These are phyloP conservation scores for Leiothrix lutea DNA, from an alignment of 2,113 vertebrate genomes.

Conservation along the genomic window DNA sequence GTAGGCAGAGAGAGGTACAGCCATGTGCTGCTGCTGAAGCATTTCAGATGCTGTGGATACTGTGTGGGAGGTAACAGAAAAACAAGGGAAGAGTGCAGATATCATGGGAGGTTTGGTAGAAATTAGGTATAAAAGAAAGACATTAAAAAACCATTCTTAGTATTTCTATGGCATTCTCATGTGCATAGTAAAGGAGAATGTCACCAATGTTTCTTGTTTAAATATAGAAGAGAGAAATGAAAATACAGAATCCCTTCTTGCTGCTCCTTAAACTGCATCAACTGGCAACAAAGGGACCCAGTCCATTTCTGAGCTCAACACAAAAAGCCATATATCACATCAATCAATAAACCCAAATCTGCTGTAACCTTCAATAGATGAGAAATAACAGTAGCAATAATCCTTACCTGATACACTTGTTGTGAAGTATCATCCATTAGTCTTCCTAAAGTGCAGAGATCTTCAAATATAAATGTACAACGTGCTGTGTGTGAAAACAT, in stretches of 20 bases:
- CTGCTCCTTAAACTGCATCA: neutral
- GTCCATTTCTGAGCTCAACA: neutral
- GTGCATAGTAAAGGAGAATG: neutral
- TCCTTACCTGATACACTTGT: neutral
- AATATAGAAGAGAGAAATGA: neutral
- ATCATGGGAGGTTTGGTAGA: neutral
- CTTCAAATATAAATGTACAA: neutral
- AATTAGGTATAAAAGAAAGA: neutral
- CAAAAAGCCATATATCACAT: neutral
- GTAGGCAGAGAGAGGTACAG: neutral
- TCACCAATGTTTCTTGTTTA: neutral
- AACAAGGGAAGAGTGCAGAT: neutral
- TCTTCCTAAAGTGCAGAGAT: neutral
- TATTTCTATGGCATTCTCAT: neutral
- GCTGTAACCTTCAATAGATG: neutral
- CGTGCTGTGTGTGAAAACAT: neutral
- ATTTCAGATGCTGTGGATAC: neutral
- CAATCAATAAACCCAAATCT: conserved; percentile 4
- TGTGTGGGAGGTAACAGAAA: neutral
- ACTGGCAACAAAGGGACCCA: neutral
- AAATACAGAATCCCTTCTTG: neutral
- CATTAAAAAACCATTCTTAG: neutral
- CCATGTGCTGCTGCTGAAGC: neutral
- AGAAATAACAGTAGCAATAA: conserved; percentile 3
- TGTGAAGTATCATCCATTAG: neutral